Conservation (phyloP, 1,140 invertebrate species). For the Eupeodes corollae region DNA sequence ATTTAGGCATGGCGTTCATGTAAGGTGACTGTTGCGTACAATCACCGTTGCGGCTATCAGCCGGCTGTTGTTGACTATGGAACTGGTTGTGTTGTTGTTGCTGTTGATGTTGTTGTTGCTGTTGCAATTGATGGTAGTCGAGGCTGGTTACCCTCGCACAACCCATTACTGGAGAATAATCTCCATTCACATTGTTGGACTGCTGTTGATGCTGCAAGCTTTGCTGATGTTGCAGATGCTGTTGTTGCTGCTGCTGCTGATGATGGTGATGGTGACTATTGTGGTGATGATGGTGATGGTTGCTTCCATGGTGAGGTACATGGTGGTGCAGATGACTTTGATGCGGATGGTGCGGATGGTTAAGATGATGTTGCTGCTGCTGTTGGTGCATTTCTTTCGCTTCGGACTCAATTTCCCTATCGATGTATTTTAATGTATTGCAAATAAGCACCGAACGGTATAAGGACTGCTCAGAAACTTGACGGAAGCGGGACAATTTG, state of each 20-base stretch:
- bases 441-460: constrained; percentile 86
- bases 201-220: constrained; percentile 15
- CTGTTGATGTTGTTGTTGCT: constrained; percentile 10
- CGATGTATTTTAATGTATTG: constrained; percentile 82
- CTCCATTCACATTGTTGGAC: constrained; percentile 7
- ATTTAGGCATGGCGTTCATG: not conserved
- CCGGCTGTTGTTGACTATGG: not conserved
- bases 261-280: constrained; percentile 13
- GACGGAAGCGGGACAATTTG: constrained; percentile 77
- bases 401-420: constrained; percentile 80
- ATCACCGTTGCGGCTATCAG: constrained; percentile 11
- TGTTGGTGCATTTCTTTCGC: constrained; percentile 42
- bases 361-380: constrained; percentile 24
- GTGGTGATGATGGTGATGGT: constrained; percentile 11
- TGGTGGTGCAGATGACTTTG: constrained; percentile 19
- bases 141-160: constrained; percentile 29
- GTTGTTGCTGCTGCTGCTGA: constrained; percentile 6
- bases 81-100: constrained; percentile 8
- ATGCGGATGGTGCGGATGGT: constrained; percentile 18
- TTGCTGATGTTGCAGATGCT: constrained; percentile 15
- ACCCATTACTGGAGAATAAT: constrained; percentile 28
- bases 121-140: constrained; percentile 30
- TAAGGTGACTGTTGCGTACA: not conserved
- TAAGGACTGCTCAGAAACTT: constrained; percentile 81
- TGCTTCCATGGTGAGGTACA: constrained; percentile 14